Evolutionary conservation across 2,888 invertebrate genomes (phyloP), one percentile per base, ranked within the genome.

Genomic region (Diachrysia chrysitis): DNA sequence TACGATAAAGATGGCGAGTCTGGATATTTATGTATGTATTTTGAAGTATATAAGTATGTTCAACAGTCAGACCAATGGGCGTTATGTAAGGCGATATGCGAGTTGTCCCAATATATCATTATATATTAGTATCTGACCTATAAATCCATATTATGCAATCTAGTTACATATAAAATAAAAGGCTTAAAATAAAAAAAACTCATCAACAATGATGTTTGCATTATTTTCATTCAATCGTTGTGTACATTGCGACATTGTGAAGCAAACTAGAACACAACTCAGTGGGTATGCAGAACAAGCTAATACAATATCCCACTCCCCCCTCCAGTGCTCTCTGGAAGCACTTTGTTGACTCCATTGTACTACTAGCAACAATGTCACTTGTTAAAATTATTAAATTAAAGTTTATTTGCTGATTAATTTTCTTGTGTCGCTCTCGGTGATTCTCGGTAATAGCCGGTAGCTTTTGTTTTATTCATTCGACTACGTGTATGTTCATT

Each of bases 291-390:
- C 48, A 21, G 19, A 51, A 10, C 21, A 21, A 21, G 12, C 19
- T 19, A 21, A 21, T 21, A 51, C 12, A 51, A 21, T 51, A 21
- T 21, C 19, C 12, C 21, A 19, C 12, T 21, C 19, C 12, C 21
- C 48, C 12, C 48, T 51, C 21, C 12, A 21, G 48, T 42, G n/a
- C 42, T 21, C 48, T 51, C 10, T 51, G 10, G 4, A 5, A 12
- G 19, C 21, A 51, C 48, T 51, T 19, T 51, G 32, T 51, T 51
- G 19, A 51, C 48, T 51, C 14, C 19, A 19, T 51, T 51, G 48
- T 51, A 19, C 21, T 51, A 51, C 21, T 12, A 12, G 48, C 48
- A 21, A 51, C 21, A 51, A 10, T 51, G 48, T 12, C 12, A 21
- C 10, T 21, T 21, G 12, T 51, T 10, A 10, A 46, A 19, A 51